Evolutionary conservation across 2,888 invertebrate species (phyloP).

Genomic region (Drosophila melanosoma): DNA sequence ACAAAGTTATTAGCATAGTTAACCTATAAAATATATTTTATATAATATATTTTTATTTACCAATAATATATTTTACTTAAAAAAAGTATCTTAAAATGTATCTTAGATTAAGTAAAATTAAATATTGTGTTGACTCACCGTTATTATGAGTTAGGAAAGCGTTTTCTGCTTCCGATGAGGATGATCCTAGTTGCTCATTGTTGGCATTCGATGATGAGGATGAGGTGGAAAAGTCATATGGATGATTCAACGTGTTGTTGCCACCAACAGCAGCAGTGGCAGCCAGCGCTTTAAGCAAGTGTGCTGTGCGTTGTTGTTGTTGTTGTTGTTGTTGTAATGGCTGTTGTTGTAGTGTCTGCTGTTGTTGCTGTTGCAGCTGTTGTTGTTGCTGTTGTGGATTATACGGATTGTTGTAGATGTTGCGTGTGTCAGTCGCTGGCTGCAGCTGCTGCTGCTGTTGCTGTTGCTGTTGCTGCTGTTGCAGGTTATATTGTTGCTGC

Average conservation of each 20-base stretch:
- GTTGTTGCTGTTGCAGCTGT: constrained; percentile 46
- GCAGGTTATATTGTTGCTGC: constrained; percentile 86
- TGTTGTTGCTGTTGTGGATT: constrained; percentile 82
- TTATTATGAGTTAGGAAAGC: constrained; percentile 88
- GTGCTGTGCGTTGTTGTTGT: constrained; percentile 75
- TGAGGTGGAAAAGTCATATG: constrained; percentile 82
- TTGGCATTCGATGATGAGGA: constrained; percentile 76
- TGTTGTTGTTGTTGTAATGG: constrained; percentile 78
- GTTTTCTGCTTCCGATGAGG: constrained; percentile 87
- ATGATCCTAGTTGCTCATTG: constrained; percentile 83
- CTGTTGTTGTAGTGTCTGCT: constrained; percentile 53
- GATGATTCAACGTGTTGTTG: constrained; percentile 71
- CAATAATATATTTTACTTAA: too few relatives aligned
- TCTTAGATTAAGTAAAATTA: not conserved
- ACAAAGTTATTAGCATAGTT: not conserved
- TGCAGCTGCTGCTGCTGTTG: constrained; percentile 80
- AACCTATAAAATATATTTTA: too few relatives aligned
- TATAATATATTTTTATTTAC: too few relatives aligned
- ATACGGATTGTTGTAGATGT: constrained; percentile 87
- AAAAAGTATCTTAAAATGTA: not conserved
- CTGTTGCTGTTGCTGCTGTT: constrained; percentile 80
- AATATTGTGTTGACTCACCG: constrained; percentile 63
- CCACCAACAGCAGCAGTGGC: constrained; percentile 66
- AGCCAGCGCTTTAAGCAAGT: constrained; percentile 81
- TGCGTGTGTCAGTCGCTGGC: constrained; percentile 86